Base-by-base conservation (phyloP, 2,113 vertebrate species). In the Triplophysa siluroides region DNA sequence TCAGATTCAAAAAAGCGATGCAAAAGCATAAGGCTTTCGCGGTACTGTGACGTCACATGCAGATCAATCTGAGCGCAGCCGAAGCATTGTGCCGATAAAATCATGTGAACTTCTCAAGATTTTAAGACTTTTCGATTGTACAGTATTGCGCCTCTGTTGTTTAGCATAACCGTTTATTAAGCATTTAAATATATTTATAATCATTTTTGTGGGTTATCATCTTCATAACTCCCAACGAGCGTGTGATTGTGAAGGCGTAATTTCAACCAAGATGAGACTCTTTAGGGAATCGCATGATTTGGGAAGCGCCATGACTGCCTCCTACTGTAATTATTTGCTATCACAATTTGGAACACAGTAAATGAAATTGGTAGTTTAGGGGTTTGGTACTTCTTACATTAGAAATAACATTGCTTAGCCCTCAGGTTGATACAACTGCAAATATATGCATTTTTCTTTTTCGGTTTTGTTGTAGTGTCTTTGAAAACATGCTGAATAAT, bases 121-220 rank as follows among this genome's bases (percentile, higher is more conserved):
- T 90, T 90, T 80, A 85, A 33, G 4, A 13, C 45, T 52, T 77
- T 76, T 77, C 43, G 80, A 45, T 38, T 1, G 33, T 7, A 8
- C 7, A 38, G 33, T 38, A 1, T 70, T 77, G 73, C 75, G 58
- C 82, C 83, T 80, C 83, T 87, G 85, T 85, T 86, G 86, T 90
- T 90, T 83, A 90, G 87, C 87, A 83, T 91, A 89, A 38, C 33
- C 6, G 1, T 91, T 88, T 92, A 91, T 91, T 47, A 2, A 38
- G 33, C 0, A 38, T 91, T 91, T 91, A 90, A 91, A 93, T 93
- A 93, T 91, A 93, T 85, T 83, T 89, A 88, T 86, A 72, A 78
- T 76, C 65, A 82, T 82, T 72, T 76, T 79, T 62, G 61, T 50
- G 45, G 26, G 26, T 5, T 69, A 62, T 81, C 54, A 81, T 76